These are phyloP conservation scores for Callinectes sapidus DNA, from an alignment of 2,888 invertebrate genomes.

Conservation along the genomic window DNA sequence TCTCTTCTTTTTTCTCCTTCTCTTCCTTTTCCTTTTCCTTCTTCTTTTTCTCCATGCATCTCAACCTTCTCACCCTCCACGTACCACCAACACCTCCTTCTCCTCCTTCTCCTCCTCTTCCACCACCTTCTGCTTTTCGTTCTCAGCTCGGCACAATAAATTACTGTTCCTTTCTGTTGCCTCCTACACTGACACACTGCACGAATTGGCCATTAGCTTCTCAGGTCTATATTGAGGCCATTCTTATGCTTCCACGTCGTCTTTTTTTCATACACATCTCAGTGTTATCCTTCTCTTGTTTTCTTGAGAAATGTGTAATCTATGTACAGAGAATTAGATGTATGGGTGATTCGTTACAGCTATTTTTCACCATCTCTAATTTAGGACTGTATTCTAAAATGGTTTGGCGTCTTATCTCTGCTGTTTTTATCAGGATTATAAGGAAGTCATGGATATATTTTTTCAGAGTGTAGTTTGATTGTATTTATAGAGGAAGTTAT, in stretches of 20 bases:
- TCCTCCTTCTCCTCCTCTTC: background rate
- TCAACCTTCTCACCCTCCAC: background rate
- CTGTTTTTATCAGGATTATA: too few relatives aligned
- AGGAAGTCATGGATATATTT: too few relatives aligned
- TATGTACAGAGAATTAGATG: background rate
- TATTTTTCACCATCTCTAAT: too few relatives aligned
- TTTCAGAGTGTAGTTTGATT: too few relatives aligned
- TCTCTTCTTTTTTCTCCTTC: background rate
- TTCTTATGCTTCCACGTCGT: background rate
- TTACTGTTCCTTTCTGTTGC: slow-evolving; percentile 18
- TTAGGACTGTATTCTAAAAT: too few relatives aligned
- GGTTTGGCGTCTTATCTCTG: too few relatives aligned
- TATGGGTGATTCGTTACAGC: background rate
- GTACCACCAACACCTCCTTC: background rate
- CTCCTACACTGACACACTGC: background rate
- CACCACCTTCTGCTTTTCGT: background rate
- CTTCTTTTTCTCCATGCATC: background rate
- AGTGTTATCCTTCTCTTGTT: background rate
- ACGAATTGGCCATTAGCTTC: slow-evolving; percentile 4
- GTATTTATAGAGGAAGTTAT: too few relatives aligned
- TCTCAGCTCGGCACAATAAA: background rate
- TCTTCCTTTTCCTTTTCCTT: background rate
- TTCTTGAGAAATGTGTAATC: background rate
- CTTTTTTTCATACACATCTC: background rate
- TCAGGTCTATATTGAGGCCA: background rate